A percentile compares a stretch with the other conserved stretches of the same genome.
phyloP scores from a whole-genome alignment of 2,888 invertebrate genomes.

The Xestia rhomboidea region DNA sequence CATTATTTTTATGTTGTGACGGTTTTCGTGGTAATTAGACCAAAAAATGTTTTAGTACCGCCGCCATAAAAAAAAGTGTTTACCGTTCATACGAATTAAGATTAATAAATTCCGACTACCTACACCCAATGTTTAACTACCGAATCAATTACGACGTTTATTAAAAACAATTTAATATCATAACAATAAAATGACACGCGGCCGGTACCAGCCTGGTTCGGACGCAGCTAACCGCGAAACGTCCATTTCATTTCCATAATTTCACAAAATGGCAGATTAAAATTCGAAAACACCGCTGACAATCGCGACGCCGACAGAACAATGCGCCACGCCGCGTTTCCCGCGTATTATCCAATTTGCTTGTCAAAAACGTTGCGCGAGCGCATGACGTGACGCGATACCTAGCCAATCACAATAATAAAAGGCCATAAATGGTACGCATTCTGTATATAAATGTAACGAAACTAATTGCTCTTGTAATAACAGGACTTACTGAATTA shows the following conservation, averaged over 20 bases:
- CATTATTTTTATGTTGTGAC: not conserved
- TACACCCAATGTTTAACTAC: slow-evolving; percentile 46
- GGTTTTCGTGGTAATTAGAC: slow-evolving; percentile 20
- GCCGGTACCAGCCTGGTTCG: slow-evolving; percentile 72
- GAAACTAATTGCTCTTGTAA: slow-evolving; percentile 71
- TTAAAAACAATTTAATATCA: slow-evolving; percentile 78
- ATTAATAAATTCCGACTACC: slow-evolving; percentile 22
- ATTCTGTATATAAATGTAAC: slow-evolving; percentile 72
- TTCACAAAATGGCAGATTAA: slow-evolving; percentile 88
- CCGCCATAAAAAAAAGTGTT: slow-evolving; percentile 5
- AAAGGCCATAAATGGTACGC: slow-evolving; percentile 69
- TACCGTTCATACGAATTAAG: slow-evolving; percentile 21
- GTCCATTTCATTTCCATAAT: slow-evolving; percentile 89
- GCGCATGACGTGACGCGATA: slow-evolving; percentile 70
- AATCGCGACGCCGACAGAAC: slow-evolving; percentile 84
- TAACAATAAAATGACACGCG: slow-evolving; percentile 83
- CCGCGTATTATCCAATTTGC: slow-evolving; percentile 88
- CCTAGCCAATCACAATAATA: slow-evolving; percentile 72
- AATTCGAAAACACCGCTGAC: slow-evolving; percentile 87
- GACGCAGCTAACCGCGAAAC: slow-evolving; percentile 88
- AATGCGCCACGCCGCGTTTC: slow-evolving; percentile 81
- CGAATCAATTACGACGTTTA: slow-evolving; percentile 64
- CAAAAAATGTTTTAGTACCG: slow-evolving; percentile 23
- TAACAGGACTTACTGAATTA: slow-evolving; percentile 50
- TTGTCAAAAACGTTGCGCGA: slow-evolving; percentile 86